Base-by-base conservation (phyloP, 2,797 vertebrate genomes). In the Denticeps clupeoides region DNA sequence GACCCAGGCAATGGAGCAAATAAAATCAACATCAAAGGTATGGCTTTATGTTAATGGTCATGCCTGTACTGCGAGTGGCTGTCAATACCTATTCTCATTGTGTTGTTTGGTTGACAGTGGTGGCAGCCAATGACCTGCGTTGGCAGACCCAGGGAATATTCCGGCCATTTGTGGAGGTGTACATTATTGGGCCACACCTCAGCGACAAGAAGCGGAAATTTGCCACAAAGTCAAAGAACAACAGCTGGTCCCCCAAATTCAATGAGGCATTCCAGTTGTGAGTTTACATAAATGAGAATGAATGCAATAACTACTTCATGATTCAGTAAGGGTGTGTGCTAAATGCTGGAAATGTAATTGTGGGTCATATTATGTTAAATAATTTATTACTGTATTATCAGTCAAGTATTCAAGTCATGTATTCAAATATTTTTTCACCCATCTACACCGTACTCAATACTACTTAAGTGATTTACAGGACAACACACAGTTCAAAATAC, bases 191-290 rank as follows among this genome's bases (percentile, higher is more conserved):
- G 4, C 92, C 94, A 15, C 86, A 96, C 63, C 89, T 97, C 63
- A 94, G 90, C 0, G 94, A 96, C 78, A 98, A 93, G 80, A 98
- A 95, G 66, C 90, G 93, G 67, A 98, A 96, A 65, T 96, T 95
- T 1, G 90, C 93, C 21, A 97, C 93, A 56, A 98, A 98, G 68
- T 98, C 94, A 43, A 98, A 98, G 75, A 98, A 97, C 75, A 98
- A 98, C 81, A 87, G 78, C 73, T 98, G 94, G 94, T 91, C 92
- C 1, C 88, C 94, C 26, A 97, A 96, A 68, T 98, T 93, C 73
- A 84, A 52, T 0, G 94, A 98, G 72, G 92, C 83, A 70, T 88
- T 93, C 74, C 90, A 91, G 70, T 98, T 87, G 94, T 98, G 76
- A 82, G 92, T 93, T 9, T 51, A 6, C 18, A 5, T 11, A n/a